phyloP scores from a whole-genome alignment of 2,113 vertebrate species.

The Centrocercus urophasianus region DNA sequence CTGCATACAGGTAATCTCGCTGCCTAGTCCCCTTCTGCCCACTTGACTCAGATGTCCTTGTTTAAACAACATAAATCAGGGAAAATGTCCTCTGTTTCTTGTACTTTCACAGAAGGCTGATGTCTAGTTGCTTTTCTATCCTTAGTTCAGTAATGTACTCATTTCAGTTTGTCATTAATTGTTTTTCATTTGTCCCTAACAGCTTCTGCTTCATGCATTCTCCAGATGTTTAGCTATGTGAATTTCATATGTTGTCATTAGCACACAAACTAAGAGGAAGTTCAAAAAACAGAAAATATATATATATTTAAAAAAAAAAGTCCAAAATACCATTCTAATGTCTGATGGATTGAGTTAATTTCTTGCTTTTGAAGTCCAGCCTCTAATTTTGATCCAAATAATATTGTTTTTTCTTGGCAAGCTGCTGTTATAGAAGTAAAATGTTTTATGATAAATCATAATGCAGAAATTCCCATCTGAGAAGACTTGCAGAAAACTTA shows the following conservation, averaged over 20 bases:
- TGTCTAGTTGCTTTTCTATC: neutral
- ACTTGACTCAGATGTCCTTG: neutral
- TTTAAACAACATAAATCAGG: neutral
- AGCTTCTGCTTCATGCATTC: neutral
- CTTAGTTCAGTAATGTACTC: neutral
- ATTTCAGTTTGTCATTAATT: neutral
- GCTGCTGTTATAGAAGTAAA: neutral
- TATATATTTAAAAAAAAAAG: neutral
- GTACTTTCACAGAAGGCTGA: neutral
- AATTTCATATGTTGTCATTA: neutral
- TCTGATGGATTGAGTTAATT: neutral
- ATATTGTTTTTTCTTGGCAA: neutral
- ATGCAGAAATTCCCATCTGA: neutral
- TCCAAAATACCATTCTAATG: neutral
- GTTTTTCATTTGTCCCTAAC: neutral
- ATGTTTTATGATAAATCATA: neutral
- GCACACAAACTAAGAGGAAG: neutral
- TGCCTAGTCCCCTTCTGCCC: neutral
- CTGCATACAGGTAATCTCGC: neutral
- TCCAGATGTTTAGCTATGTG: neutral
- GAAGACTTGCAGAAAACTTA: neutral
- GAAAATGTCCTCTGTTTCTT: neutral
- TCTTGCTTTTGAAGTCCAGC: neutral
- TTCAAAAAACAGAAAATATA: neutral
- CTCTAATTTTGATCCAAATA: neutral